phyloP scores from a whole-genome alignment of 2,113 vertebrate genomes.

The Saiga tatarica region DNA sequence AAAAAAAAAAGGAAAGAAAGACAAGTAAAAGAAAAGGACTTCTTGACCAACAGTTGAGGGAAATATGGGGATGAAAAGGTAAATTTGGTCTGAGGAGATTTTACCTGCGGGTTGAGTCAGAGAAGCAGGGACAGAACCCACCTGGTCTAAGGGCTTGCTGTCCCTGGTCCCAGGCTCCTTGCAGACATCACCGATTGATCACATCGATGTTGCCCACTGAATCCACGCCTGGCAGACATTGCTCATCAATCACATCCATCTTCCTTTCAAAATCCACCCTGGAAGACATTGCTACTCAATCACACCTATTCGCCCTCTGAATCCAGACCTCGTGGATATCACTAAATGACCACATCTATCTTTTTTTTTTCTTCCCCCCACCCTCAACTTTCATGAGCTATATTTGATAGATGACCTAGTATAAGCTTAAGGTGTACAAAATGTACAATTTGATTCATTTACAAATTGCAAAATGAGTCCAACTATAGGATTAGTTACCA shows the following conservation, averaged over 20 bases:
- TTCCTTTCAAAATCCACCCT: background rate
- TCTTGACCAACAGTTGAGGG: background rate
- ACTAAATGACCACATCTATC: background rate
- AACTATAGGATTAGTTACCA: background rate
- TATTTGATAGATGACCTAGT: background rate
- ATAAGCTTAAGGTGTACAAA: background rate
- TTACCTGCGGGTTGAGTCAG: background rate
- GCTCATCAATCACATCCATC: background rate
- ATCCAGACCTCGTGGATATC: background rate
- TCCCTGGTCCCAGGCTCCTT: background rate
- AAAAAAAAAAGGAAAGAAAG: background rate
- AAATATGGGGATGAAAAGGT: background rate
- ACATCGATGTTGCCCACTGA: background rate
- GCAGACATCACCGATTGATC: background rate
- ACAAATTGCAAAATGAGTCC: background rate
- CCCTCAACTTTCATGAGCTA: background rate
- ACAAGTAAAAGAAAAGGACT: background rate
- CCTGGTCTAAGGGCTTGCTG: background rate
- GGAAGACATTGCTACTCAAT: background rate
- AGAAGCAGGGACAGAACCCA: background rate
- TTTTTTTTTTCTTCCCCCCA: rapidly evolving
- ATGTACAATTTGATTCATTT: background rate
- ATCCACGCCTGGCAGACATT: background rate
- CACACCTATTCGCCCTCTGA: background rate
- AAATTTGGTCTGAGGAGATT: background rate